These are phyloP conservation scores for Nephila pilipes DNA, from an alignment of 1,140 invertebrate genomes.

Conservation along the genomic window DNA sequence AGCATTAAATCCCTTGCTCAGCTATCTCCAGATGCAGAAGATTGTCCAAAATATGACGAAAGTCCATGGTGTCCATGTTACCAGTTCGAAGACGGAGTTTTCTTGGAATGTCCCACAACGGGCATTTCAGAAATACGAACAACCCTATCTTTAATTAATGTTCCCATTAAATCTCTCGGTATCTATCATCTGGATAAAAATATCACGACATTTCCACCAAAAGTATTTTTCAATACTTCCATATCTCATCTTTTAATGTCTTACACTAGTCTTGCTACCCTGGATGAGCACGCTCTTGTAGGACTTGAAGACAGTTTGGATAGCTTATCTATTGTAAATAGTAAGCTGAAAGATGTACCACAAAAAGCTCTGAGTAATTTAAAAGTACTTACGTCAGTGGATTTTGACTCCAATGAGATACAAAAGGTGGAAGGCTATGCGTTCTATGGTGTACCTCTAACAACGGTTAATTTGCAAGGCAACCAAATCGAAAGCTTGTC, in stretches of 20 bases:
- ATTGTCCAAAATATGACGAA: slow-evolving; percentile 73
- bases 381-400: slow-evolving; percentile 87
- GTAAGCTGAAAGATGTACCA: slow-evolving; percentile 89
- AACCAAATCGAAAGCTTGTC: slow-evolving; percentile 86
- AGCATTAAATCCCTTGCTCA: slow-evolving; percentile 55
- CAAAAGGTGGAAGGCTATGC: slow-evolving; percentile 90
- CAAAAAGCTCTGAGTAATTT: slow-evolving; percentile 89
- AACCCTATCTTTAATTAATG: slow-evolving; percentile 83
- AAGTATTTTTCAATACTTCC: slow-evolving; percentile 86
- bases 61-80: slow-evolving; percentile 88
- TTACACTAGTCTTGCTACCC: slow-evolving; percentile 88
- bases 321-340: slow-evolving; percentile 89
- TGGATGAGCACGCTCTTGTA: slow-evolving; percentile 88
- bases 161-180: slow-evolving; percentile 89
- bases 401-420: slow-evolving; percentile 92
- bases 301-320: slow-evolving; percentile 89
- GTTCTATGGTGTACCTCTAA: slow-evolving; percentile 90
- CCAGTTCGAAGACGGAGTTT: slow-evolving; percentile 93
- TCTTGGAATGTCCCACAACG: slow-evolving; percentile 92
- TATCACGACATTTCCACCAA: slow-evolving; percentile 86
- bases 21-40: slow-evolving; percentile 60
- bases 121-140: slow-evolving; percentile 84
- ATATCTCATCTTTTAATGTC: slow-evolving; percentile 89
- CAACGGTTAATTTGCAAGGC: slow-evolving; percentile 91
- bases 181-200: slow-evolving; percentile 91